Evolutionary conservation across 2,888 invertebrate genomes (phyloP).

Genomic region (Tachina lurida): DNA sequence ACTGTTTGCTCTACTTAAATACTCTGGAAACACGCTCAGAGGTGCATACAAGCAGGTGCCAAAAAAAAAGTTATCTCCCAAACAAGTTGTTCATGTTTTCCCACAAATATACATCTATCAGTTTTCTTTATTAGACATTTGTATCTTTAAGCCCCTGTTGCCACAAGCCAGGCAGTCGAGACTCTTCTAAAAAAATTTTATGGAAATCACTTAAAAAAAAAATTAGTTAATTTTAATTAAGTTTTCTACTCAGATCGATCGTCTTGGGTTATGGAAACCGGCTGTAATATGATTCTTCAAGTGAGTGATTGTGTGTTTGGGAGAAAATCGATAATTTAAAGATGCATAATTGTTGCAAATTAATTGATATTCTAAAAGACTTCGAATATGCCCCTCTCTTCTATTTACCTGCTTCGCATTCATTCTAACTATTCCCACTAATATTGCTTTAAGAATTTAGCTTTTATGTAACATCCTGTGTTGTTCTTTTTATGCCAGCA

Average conservation of each 20-base stretch:
- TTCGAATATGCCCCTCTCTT: too few species aligned
- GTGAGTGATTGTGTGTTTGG: not conserved
- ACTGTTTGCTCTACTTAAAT: constrained; percentile 22
- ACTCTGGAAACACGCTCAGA: not conserved
- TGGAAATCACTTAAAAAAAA: too few species aligned
- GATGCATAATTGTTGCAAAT: constrained; percentile 67
- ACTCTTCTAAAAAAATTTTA: too few species aligned
- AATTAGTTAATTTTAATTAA: too few species aligned
- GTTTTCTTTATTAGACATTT: constrained; percentile 27
- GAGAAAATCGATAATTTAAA: constrained; percentile 52
- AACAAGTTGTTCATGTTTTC: constrained; percentile 45
- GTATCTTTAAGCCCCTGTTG: not conserved
- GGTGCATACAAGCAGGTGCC: constrained; percentile 56
- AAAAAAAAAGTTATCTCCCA: constrained; percentile 60
- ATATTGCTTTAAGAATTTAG: not conserved
- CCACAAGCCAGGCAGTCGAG: too few species aligned
- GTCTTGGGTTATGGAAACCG: not conserved
- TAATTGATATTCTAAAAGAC: constrained; percentile 58
- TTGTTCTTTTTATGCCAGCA: not conserved
- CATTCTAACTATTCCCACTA: not conserved
- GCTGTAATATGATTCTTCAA: not conserved
- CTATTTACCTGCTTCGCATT: not conserved
- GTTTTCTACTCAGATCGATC: not conserved
- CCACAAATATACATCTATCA: constrained; percentile 34
- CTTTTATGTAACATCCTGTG: constrained; percentile 25